Evolutionary conservation across 2,888 invertebrate species (phyloP).

Genomic region (Nineta flava): DNA sequence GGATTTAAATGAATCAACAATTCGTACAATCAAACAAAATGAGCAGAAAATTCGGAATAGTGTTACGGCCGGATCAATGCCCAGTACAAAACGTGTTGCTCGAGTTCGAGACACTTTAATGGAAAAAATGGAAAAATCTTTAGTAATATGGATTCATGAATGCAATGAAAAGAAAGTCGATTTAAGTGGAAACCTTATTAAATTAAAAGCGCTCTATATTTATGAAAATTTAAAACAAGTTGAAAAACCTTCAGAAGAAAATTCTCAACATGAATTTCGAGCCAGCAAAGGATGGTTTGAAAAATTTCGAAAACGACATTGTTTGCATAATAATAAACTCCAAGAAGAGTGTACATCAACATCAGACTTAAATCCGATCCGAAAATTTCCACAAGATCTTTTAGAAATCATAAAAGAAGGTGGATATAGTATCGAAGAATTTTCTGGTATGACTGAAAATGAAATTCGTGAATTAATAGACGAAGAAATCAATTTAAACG

Average conservation of each 20-base stretch:
- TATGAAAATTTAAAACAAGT: constrained; percentile 11
- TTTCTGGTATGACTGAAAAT: too few relatives aligned
- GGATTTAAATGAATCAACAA: constrained; percentile 15
- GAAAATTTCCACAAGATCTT: too few relatives aligned
- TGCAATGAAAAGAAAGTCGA: constrained; percentile 12
- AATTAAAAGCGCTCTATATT: constrained; percentile 13
- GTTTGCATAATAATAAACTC: constrained; percentile 12
- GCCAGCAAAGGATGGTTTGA: constrained; percentile 14
- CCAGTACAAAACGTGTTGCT: constrained; percentile 8
- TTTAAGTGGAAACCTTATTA: neutral
- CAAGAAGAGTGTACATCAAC: constrained; percentile 8
- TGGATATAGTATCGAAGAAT: too few relatives aligned
- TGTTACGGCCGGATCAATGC: constrained; percentile 10
- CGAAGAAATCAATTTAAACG: too few relatives aligned
- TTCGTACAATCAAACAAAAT: constrained; percentile 14
- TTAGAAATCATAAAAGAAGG: too few relatives aligned
- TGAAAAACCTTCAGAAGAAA: constrained; percentile 7
- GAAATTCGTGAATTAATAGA: too few relatives aligned
- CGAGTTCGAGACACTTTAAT: constrained; percentile 6
- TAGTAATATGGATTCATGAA: constrained; percentile 6
- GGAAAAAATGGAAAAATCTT: neutral
- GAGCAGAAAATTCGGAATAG: constrained; percentile 12
- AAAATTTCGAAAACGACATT: constrained; percentile 12
- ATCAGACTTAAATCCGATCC: neutral
- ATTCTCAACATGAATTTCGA: constrained; percentile 10